These are phyloP conservation scores for Eleginops maclovinus DNA, from an alignment of 2,113 vertebrate genomes.

Conservation along the genomic window DNA sequence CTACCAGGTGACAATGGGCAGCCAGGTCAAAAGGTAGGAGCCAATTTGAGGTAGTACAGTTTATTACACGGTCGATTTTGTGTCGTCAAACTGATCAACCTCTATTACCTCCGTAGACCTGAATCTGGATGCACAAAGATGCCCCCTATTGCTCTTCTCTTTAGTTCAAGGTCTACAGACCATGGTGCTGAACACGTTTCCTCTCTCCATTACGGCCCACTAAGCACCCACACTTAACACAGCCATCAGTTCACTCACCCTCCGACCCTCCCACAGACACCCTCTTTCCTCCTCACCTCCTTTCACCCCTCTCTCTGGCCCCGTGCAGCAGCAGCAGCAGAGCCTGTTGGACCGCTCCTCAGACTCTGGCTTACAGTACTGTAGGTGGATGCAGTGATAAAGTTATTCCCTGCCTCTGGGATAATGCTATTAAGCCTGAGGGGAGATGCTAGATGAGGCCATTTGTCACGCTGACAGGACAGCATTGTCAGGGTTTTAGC, in stretches of 20 bases:
- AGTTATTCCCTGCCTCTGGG: conserved; percentile 75
- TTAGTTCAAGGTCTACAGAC: conserved; percentile 10
- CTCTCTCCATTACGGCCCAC: conserved; percentile 34
- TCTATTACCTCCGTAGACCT: conserved; percentile 16
- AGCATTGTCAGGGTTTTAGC: conserved; percentile 82
- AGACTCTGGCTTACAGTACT: conserved; percentile 52
- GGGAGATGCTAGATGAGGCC: conserved; percentile 78
- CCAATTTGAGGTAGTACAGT: neutral
- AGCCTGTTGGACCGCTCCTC: conserved; percentile 43
- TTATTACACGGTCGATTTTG: neutral
- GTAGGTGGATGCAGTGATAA: conserved; percentile 72
- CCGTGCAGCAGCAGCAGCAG: too few species aligned
- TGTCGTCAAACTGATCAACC: conserved; percentile 8
- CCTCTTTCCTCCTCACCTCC: conserved; percentile 44
- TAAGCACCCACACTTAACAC: conserved; percentile 67
- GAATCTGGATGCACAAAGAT: conserved; percentile 8
- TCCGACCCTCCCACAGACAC: conserved; percentile 31
- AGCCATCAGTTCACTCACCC: conserved; percentile 72
- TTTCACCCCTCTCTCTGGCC: conserved; percentile 49
- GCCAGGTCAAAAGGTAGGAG: conserved; percentile 90
- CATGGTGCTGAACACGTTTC: conserved; percentile 35
- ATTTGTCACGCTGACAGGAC: conserved; percentile 82
- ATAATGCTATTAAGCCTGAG: conserved; percentile 81
- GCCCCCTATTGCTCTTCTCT: conserved; percentile 5
- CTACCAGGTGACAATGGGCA: conserved; percentile 85